Evolutionary conservation across 2,113 vertebrate genomes (phyloP).

Genomic region (Gadus chalcogrammus): DNA sequence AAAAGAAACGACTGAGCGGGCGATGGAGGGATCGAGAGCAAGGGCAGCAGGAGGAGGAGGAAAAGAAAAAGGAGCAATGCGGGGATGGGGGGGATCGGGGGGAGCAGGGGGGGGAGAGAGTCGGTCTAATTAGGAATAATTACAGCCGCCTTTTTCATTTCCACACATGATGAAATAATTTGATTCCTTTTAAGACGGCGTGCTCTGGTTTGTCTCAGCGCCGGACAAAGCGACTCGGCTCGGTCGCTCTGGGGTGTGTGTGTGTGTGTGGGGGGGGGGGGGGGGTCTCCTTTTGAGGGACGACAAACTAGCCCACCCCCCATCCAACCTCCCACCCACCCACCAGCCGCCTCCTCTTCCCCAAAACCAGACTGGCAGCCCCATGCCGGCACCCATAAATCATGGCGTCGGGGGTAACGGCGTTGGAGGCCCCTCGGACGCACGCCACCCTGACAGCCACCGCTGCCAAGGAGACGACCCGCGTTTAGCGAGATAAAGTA

Average conservation of each 20-base stretch:
- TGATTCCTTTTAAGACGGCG: slow-evolving; percentile 95
- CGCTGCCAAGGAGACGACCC: slow-evolving; percentile 67
- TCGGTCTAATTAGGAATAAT: slow-evolving; percentile 99
- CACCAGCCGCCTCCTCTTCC: not conserved
- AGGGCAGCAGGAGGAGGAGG: slow-evolving; percentile 27
- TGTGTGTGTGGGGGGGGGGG: slow-evolving; percentile 39
- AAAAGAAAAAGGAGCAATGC: slow-evolving; percentile 26
- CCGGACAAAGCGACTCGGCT: slow-evolving; percentile 92
- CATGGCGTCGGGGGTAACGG: slow-evolving; percentile 77
- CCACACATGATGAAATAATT: slow-evolving; percentile 99
- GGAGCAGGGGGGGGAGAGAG: slow-evolving; percentile 77
- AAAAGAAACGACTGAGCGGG: slow-evolving; percentile 62
- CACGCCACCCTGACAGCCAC: slow-evolving; percentile 76
- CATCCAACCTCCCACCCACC: not conserved
- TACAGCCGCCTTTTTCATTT: slow-evolving; percentile 95
- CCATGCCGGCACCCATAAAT: slow-evolving; percentile 85
- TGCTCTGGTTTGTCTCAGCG: slow-evolving; percentile 97
- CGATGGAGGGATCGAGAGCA: slow-evolving; percentile 28
- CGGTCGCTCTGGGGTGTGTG: slow-evolving; percentile 75
- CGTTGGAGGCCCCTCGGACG: slow-evolving; percentile 69
- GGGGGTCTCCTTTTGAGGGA: slow-evolving; percentile 83
- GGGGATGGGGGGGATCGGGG: slow-evolving; percentile 20
- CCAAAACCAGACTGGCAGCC: slow-evolving; percentile 53
- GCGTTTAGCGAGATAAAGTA: slow-evolving; percentile 82
- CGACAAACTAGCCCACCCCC: slow-evolving; percentile 18